Evolutionary conservation across 1,140 invertebrate species (phyloP).

Genomic region (Magallana ariakensis): DNA sequence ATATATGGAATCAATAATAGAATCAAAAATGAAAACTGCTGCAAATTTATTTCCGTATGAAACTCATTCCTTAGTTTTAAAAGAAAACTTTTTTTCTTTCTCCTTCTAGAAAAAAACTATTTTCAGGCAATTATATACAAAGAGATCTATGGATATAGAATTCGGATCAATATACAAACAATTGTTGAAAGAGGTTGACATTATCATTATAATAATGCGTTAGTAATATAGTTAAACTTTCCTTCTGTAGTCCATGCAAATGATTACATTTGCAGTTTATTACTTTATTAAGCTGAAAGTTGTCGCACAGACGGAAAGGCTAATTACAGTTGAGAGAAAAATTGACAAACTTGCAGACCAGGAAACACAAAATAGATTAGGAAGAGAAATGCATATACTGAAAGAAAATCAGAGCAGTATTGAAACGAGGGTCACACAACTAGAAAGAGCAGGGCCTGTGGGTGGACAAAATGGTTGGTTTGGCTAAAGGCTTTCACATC

Average conservation of each 20-base stretch:
- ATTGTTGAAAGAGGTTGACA: too few species aligned
- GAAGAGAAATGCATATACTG: slow-evolving; percentile 2
- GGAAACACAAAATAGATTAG: slow-evolving; percentile 49
- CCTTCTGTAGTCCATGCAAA: background rate
- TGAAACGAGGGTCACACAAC: slow-evolving; percentile 49
- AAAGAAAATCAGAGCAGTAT: background rate
- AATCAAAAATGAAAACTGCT: too few species aligned
- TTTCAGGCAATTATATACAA: too few species aligned
- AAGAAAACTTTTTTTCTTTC: too few species aligned
- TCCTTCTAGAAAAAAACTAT: too few species aligned
- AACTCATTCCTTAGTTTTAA: too few species aligned
- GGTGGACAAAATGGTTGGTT: slow-evolving; percentile 37
- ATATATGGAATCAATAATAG: too few species aligned
- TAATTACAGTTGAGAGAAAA: slow-evolving; percentile 63
- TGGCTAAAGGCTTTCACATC: background rate
- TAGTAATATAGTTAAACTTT: too few species aligned
- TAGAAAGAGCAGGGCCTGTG: slow-evolving; percentile 58
- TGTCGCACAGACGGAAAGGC: slow-evolving; percentile 62
- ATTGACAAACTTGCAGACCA: slow-evolving; percentile 57
- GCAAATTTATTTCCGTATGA: too few species aligned
- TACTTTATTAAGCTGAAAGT: slow-evolving; percentile 60
- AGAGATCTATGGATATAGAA: too few species aligned
- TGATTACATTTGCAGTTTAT: slow-evolving; percentile 12
- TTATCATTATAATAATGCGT: too few species aligned
- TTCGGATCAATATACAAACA: too few species aligned